Evolutionary conservation across 2,888 invertebrate genomes (phyloP).

Genomic region (Metopia argyrocephala): DNA sequence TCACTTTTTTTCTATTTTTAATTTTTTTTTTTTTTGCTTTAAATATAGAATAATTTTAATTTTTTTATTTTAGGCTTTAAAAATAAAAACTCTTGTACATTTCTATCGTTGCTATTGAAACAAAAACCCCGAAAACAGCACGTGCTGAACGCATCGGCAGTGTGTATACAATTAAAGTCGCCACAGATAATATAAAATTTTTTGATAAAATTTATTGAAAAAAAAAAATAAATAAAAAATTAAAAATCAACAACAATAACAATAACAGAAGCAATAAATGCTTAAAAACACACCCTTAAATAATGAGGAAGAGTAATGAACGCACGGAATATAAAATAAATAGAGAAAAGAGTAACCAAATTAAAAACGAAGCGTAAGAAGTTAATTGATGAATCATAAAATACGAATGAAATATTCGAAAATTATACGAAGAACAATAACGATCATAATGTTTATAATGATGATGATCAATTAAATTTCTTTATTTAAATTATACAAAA

Average conservation of each 20-base stretch:
- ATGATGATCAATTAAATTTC: background rate
- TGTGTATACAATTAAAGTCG: conserved; percentile 49
- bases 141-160: conserved; percentile 55
- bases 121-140: conserved; percentile 41
- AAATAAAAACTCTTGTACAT: background rate
- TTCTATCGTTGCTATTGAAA: background rate
- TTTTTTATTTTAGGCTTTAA: background rate
- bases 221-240: conserved; percentile 23
- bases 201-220: conserved; percentile 7
- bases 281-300: conserved; percentile 47
- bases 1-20: background rate
- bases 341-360: background rate
- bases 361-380: background rate
- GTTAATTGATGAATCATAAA: background rate
- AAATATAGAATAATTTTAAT: too few species aligned
- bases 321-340: too few species aligned
- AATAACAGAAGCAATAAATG: background rate
- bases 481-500: background rate
- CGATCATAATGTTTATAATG: background rate
- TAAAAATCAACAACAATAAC: conserved; percentile 14
- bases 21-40: background rate
- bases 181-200: conserved; percentile 27
- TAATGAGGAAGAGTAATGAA: background rate
- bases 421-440: background rate
- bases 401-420: background rate